Evolutionary conservation across 2,797 vertebrate species (phyloP), one percentile per base, ranked within the genome.

Genomic region (Borostomias antarcticus): DNA sequence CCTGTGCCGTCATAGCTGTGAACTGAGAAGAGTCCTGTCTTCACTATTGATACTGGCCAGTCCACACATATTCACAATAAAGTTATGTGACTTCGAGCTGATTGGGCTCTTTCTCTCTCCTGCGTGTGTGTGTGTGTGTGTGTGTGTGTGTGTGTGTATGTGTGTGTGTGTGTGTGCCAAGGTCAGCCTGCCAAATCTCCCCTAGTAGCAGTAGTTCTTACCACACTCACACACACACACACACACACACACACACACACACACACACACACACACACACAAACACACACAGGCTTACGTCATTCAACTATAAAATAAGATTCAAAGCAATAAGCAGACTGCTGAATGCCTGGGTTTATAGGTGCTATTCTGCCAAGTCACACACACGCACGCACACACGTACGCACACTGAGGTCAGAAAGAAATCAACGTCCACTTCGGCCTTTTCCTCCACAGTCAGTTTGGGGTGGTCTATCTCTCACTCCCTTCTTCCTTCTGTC

Each of bases 401-500:
- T 5, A 43, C 15, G 8, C 40, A 43, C 11, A 40, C 13, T n/a
- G 5, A 45, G 6, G n/a, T n/a, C 15, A 45, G 40, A 45, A 17
- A 45, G 40, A n/a, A 45, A 45, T 45, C 17, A 13, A 45, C 3
- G 8, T 50, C 10, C 6, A 23, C 8, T 23, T 23, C 17, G 19
- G n/a, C 13, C 15, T 48, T 48, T 4, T 48, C 47, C 47, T 25
- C 0, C n/a, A 4, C 47, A n/a, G 40, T 45, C 6, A 13, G 7
- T 45, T 17, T 45, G 40, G 15, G 3, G 17, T 45, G 17, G 13
- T 17, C 3, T 21, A 13, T n/a, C 17, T 50, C 47, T 50, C 21
- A 50, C 47, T 10, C 47, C 47, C 19, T 23, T 25, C 17, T 19
- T 23, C 47, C n/a, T n/a, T 47, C 47, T 30, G 23, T 37, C 76